Percentiles rank a stretch among this genome's conserved stretches.
phyloP scores from a whole-genome alignment of 2,888 invertebrate genomes.

The Coleophora deauratella region DNA sequence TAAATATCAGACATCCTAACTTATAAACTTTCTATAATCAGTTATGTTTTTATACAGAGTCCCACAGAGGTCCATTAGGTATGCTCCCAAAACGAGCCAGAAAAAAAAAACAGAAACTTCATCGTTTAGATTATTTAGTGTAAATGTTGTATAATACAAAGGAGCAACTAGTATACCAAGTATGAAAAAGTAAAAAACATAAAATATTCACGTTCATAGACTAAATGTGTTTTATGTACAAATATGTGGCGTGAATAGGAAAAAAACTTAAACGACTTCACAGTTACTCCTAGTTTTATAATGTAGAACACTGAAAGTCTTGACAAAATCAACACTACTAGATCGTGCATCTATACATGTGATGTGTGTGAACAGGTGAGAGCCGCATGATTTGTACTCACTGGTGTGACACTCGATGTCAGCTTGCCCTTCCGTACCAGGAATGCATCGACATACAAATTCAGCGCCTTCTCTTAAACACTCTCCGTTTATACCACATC shows the following conservation, averaged over 20 bases:
- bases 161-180: constrained; percentile 1
- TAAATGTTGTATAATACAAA: neutral
- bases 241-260: too few relatives aligned
- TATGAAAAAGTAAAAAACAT: too few relatives aligned
- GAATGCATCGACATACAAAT: constrained; percentile 87
- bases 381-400: constrained; percentile 38
- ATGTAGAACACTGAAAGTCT: too few relatives aligned
- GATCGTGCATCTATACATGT: constrained; percentile 71
- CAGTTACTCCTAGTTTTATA: too few relatives aligned
- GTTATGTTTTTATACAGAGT: too few relatives aligned
- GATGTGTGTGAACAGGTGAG: constrained; percentile 21
- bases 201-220: too few relatives aligned
- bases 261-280: too few relatives aligned
- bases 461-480: constrained; percentile 89
- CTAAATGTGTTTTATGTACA: constrained; percentile 11
- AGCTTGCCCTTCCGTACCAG: constrained; percentile 82
- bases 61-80: too few relatives aligned
- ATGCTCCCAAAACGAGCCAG: too few relatives aligned
- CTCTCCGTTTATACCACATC: constrained; percentile 89
- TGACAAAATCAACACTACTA: too few relatives aligned
- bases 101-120: too few relatives aligned
- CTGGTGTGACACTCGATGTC: constrained; percentile 79
- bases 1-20: constrained; percentile 10
- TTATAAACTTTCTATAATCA: too few relatives aligned
- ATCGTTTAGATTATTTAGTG: neutral